Evolutionary conservation across 2,888 invertebrate species (phyloP).

Genomic region (Malthinus seriepunctatus): DNA sequence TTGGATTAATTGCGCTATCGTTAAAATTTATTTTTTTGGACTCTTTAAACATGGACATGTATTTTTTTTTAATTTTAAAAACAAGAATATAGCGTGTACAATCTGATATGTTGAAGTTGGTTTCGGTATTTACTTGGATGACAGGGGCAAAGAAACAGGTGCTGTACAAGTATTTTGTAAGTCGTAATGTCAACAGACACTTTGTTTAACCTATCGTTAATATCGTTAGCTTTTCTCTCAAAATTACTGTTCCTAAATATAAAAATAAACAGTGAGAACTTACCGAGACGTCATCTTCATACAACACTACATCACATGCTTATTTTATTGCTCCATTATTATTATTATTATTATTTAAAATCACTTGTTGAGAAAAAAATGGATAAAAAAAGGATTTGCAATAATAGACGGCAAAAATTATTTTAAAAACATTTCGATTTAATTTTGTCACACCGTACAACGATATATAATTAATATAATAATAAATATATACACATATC

Average conservation of each 20-base stretch:
- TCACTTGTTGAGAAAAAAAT: slow-evolving; percentile 4
- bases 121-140: slow-evolving; percentile 35
- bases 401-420: slow-evolving; percentile 34
- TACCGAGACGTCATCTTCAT: slow-evolving; percentile 33
- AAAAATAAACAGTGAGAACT: slow-evolving; percentile 40
- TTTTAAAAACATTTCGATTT: slow-evolving; percentile 53
- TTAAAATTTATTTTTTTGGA: no score
- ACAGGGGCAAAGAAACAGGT: slow-evolving; percentile 34
- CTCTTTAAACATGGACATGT: not conserved
- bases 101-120: slow-evolving; percentile 2
- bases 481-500: slow-evolving; percentile 54
- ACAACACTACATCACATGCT: slow-evolving; percentile 19
- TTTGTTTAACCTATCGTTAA: slow-evolving; percentile 40
- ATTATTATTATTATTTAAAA: slow-evolving; percentile 16
- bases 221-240: slow-evolving; percentile 37
- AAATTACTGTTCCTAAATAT: slow-evolving; percentile 34
- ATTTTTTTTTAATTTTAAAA: not conserved
- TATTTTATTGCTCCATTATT: slow-evolving; percentile 7
- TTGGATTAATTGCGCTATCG: no score
- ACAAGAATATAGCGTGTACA: not conserved
- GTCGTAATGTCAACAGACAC: slow-evolving; percentile 25
- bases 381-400: slow-evolving; percentile 21
- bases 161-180: slow-evolving; percentile 32
- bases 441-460: slow-evolving; percentile 56
- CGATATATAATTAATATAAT: slow-evolving; percentile 54